Evolutionary conservation across 1,140 invertebrate genomes (phyloP).

Genomic region (Sesamia nonagrioides): DNA sequence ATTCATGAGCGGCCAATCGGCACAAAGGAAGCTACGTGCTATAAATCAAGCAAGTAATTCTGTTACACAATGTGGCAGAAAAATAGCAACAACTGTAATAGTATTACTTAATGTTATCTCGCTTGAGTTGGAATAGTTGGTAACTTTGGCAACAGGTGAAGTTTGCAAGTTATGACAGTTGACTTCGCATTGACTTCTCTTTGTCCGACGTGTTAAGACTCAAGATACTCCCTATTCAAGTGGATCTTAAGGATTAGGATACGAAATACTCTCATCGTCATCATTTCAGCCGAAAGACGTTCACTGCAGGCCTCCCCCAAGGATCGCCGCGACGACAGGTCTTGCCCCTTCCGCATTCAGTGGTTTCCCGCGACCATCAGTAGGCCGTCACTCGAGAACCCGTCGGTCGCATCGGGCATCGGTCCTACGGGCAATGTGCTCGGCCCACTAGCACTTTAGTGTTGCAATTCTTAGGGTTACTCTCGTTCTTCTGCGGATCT

Average conservation of each 20-base stretch:
- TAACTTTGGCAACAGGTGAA: conserved; percentile 61
- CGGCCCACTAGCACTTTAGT: no score
- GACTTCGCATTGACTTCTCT: conserved; percentile 50
- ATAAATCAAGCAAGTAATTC: conserved; percentile 35
- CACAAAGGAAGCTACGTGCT: conserved; percentile 14
- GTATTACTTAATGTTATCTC: conserved; percentile 31
- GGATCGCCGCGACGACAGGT: no score
- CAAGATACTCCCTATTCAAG: conserved; percentile 13
- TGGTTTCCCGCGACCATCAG: no score
- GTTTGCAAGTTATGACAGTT: conserved; percentile 51
- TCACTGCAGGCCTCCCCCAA: no score
- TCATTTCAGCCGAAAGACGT: no score
- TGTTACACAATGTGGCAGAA: conserved; percentile 17
- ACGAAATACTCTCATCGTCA: no score
- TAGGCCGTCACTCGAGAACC: no score
- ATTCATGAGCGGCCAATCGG: conserved; percentile 1
- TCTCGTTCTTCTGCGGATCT: no score
- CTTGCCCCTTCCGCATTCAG: no score
- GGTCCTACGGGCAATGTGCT: no score
- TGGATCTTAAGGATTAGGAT: neutral
- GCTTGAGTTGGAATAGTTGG: conserved; percentile 41
- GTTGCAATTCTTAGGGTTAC: no score
- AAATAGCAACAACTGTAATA: conserved; percentile 31
- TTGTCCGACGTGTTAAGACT: conserved; percentile 50
- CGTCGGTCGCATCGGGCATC: no score